A percentile compares a stretch with the other conserved stretches of the same genome.
Evolutionary conservation across 1,140 invertebrate genomes (phyloP).

Genomic region (Oscheius sp.): DNA sequence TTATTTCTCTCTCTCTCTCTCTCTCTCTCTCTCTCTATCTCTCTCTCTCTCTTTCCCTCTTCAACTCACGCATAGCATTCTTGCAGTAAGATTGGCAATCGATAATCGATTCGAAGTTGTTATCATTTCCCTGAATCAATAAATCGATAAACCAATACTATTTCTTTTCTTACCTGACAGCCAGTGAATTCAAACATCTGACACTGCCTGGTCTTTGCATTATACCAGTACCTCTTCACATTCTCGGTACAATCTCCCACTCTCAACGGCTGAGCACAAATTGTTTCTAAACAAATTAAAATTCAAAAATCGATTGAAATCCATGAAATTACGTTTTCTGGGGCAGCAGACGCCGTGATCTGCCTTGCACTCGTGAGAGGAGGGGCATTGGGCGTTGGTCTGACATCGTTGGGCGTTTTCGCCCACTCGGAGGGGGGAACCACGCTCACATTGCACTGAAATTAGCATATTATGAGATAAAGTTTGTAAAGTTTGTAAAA

Average conservation of each 20-base stretch:
- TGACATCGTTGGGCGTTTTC: constrained; percentile 41
- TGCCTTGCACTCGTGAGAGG: constrained; percentile 42
- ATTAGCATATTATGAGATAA: not conserved
- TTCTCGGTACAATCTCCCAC: constrained; percentile 43
- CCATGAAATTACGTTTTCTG: constrained; percentile 32
- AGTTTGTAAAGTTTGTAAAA: not conserved
- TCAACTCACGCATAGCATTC: constrained; percentile 35
- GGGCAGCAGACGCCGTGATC: constrained; percentile 44
- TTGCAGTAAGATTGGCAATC: constrained; percentile 42
- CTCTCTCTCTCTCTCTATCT: too few relatives aligned
- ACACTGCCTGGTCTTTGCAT: constrained; percentile 37
- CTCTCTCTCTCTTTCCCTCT: not conserved
- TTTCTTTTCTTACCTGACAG: not conserved
- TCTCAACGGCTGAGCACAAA: constrained; percentile 41
- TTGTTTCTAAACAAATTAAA: constrained; percentile 30
- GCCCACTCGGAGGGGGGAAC: constrained; percentile 39
- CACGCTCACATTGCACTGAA: constrained; percentile 43
- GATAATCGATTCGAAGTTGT: constrained; percentile 42
- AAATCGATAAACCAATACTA: not conserved
- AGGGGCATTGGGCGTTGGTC: constrained; percentile 35
- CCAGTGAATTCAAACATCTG: constrained; percentile 45
- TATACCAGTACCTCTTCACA: constrained; percentile 44
- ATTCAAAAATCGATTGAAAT: not conserved
- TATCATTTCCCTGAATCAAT: constrained; percentile 42
- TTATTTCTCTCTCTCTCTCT: not conserved